phyloP scores from a whole-genome alignment of 2,888 invertebrate genomes.

The Papilio demoleus region DNA sequence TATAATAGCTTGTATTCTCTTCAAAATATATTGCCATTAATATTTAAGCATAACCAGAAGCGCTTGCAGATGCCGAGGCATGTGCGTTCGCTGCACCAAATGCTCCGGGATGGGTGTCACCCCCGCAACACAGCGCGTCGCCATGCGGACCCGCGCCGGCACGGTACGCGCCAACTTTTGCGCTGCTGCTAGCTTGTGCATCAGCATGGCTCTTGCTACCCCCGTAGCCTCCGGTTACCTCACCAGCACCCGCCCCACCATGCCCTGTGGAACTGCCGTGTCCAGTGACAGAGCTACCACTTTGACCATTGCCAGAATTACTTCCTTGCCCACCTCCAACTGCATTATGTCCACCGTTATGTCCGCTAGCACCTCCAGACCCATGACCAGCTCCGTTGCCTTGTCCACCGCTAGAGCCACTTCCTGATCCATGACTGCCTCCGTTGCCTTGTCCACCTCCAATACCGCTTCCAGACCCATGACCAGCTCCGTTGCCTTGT shows the following conservation, averaged over 20 bases:
- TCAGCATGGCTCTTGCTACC: slow-evolving; percentile 36
- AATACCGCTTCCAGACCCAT: slow-evolving; percentile 14
- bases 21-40: not conserved
- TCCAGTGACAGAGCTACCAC: slow-evolving; percentile 45
- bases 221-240: slow-evolving; percentile 26
- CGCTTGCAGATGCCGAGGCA: slow-evolving; percentile 48
- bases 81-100: slow-evolving; percentile 64
- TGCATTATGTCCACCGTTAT: slow-evolving; percentile 7
- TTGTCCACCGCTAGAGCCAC: not conserved
- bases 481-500: slow-evolving; percentile 29
- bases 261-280: slow-evolving; percentile 42
- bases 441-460: slow-evolving; percentile 26
- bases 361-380: slow-evolving; percentile 42
- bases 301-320: slow-evolving; percentile 29
- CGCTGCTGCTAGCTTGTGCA: slow-evolving; percentile 38
- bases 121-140: slow-evolving; percentile 53
- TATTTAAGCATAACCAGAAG: slow-evolving; percentile 54
- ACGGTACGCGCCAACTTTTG: slow-evolving; percentile 30
- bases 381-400: not conserved
- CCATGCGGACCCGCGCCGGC: slow-evolving; percentile 32
- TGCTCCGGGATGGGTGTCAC: slow-evolving; percentile 55
- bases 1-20: too few species aligned
- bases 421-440: not conserved
- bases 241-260: slow-evolving; percentile 42
- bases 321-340: slow-evolving; percentile 42